These are phyloP conservation scores for Charadrius vociferus DNA, from an alignment of 2,113 vertebrate species.

Conservation along the genomic window DNA sequence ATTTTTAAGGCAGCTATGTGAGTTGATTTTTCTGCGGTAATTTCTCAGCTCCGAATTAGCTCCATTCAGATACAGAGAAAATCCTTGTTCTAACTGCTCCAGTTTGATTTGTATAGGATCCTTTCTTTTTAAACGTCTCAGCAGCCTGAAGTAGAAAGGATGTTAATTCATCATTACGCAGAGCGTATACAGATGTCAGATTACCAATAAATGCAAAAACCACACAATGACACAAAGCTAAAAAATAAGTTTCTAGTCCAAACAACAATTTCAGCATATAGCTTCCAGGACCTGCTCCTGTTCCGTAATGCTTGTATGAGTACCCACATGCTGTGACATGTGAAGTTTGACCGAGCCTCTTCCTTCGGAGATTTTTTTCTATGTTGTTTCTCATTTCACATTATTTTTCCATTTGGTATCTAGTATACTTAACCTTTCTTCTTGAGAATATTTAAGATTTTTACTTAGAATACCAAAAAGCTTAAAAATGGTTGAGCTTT, in stretches of 20 bases:
- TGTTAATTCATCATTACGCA: not conserved
- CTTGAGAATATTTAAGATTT: not conserved
- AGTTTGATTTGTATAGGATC: conserved; percentile 80
- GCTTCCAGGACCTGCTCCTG: not conserved
- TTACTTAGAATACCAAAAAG: not conserved
- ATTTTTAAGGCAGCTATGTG: conserved; percentile 30
- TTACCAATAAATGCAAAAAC: not conserved
- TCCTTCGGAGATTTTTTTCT: not conserved
- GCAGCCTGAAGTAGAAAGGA: conserved; percentile 74
- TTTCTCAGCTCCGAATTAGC: conserved; percentile 84
- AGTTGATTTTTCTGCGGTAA: conserved; percentile 43
- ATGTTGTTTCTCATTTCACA: not conserved
- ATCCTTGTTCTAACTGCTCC: conserved; percentile 90
- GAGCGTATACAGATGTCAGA: not conserved
- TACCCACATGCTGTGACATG: not conserved
- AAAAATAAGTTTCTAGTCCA: not conserved
- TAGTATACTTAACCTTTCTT: not conserved
- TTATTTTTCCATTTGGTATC: not conserved
- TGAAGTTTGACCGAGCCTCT: not conserved
- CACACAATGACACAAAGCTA: not conserved
- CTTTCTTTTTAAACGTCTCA: conserved; percentile 82
- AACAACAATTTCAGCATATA: not conserved
- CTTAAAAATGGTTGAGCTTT: not conserved
- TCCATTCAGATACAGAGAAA: conserved; percentile 94
- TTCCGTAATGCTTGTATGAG: not conserved